These are phyloP conservation scores for Atrina japonica DNA, from an alignment of 2,888 invertebrate genomes.

Conservation along the genomic window DNA sequence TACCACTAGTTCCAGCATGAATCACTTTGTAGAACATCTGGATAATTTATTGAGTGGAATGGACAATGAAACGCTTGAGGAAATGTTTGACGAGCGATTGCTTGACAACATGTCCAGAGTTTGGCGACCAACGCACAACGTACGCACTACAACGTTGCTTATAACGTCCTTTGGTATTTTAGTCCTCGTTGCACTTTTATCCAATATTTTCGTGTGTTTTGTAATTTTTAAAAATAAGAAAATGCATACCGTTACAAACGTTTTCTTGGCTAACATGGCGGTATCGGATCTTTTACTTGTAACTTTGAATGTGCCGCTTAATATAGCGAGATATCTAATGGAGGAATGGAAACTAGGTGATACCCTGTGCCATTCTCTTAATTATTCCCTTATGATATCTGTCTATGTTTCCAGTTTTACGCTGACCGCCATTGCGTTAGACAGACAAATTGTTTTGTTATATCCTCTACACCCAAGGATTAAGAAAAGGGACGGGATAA, in stretches of 20 bases:
- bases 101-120: too few relatives aligned
- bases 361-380: conserved; percentile 80
- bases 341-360: conserved; percentile 81
- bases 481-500: conserved; percentile 75
- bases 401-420: conserved; percentile 82
- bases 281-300: conserved; percentile 73
- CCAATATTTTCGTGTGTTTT: conserved; percentile 34
- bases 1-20: too few relatives aligned
- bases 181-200: conserved; percentile 29
- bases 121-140: too few relatives aligned
- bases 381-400: conserved; percentile 80
- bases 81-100: too few relatives aligned
- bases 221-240: conserved; percentile 33
- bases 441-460: conserved; percentile 80
- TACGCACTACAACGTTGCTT: too few relatives aligned
- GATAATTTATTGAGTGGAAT: too few relatives aligned
- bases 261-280: conserved; percentile 66
- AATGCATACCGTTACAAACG: conserved; percentile 42
- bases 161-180: conserved; percentile 29
- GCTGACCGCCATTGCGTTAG: conserved; percentile 81
- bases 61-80: too few relatives aligned
- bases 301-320: conserved; percentile 81
- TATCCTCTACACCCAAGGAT: conserved; percentile 80
- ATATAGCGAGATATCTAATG: conserved; percentile 79
- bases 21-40: too few relatives aligned